phyloP scores from a whole-genome alignment of 2,888 invertebrate species.

The Pterostichus madidus region DNA sequence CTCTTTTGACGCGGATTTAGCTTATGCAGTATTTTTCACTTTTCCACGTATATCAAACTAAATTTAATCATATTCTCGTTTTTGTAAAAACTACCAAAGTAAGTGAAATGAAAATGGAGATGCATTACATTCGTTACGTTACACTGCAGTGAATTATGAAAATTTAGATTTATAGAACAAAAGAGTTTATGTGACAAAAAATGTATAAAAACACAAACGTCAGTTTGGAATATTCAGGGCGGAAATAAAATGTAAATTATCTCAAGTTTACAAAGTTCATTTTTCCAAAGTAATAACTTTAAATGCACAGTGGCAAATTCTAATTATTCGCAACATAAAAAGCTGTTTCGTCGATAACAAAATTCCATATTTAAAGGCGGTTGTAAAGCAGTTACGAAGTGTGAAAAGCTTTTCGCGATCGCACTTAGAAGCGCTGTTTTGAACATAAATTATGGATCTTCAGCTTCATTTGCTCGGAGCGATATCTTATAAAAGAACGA shows the following conservation, averaged over 20 bases:
- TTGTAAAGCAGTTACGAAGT: constrained; percentile 25
- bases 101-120: constrained; percentile 31
- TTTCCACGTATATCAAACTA: constrained; percentile 1
- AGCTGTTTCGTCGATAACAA: constrained; percentile 29
- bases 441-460: constrained; percentile 59
- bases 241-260: constrained; percentile 39
- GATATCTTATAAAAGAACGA: constrained; percentile 48
- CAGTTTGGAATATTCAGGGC: constrained; percentile 14
- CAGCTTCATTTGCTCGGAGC: constrained; percentile 48
- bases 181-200: constrained; percentile 4
- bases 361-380: constrained; percentile 22
- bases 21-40: constrained; percentile 34
- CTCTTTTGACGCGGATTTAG: constrained; percentile 9
- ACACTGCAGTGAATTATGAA: constrained; percentile 19
- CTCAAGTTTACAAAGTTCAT: constrained; percentile 11
- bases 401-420: constrained; percentile 39
- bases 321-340: constrained; percentile 18
- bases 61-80: background rate
- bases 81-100: constrained; percentile 11
- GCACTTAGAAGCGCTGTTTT: constrained; percentile 32
- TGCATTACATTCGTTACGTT: background rate
- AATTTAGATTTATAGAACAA: constrained; percentile 41
- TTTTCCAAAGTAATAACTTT: background rate
- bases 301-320: constrained; percentile 11
- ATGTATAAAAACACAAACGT: constrained; percentile 3